Percentiles rank a stretch among this genome's conserved stretches.
phyloP scores from a whole-genome alignment of 2,797 vertebrate species.

The Heteromormyrus szaboi region DNA sequence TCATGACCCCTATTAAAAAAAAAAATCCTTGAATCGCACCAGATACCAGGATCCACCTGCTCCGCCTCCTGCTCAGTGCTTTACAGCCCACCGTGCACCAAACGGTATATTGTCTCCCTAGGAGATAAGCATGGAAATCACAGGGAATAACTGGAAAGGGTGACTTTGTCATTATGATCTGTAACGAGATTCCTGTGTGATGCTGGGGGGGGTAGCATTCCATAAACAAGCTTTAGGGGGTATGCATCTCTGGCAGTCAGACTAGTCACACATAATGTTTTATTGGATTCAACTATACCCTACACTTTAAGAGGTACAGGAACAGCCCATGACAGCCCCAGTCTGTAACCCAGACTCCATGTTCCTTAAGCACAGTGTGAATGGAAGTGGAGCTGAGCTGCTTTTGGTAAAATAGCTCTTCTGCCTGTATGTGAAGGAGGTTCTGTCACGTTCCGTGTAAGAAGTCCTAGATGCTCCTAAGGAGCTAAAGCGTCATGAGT shows the following conservation, averaged over 20 bases:
- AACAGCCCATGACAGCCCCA: constrained; percentile 20
- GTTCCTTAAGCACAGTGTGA: neutral
- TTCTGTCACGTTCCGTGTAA: neutral
- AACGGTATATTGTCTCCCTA: constrained; percentile 44
- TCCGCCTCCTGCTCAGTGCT: neutral
- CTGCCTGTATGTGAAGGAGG: neutral
- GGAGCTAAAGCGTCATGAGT: neutral
- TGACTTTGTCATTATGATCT: constrained; percentile 63
- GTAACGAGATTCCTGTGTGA: constrained; percentile 62
- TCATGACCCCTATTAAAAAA: neutral
- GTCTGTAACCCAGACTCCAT: neutral
- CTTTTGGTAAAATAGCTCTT: neutral
- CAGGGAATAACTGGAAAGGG: constrained; percentile 61
- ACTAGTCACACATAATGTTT: constrained; percentile 31
- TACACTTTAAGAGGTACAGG: constrained; percentile 35
- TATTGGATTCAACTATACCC: constrained; percentile 49
- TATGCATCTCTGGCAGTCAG: neutral
- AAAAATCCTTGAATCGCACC: neutral
- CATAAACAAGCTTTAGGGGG: constrained; percentile 20
- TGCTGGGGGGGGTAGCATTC: constrained; percentile 9
- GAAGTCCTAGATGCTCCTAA: neutral
- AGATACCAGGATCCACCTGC: neutral
- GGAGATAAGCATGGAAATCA: constrained; percentile 56
- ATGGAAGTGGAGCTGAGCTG: neutral
- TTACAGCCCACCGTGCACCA: constrained; percentile 23